Conservation (phyloP, 2,797 vertebrate species). For the Alca torda region DNA sequence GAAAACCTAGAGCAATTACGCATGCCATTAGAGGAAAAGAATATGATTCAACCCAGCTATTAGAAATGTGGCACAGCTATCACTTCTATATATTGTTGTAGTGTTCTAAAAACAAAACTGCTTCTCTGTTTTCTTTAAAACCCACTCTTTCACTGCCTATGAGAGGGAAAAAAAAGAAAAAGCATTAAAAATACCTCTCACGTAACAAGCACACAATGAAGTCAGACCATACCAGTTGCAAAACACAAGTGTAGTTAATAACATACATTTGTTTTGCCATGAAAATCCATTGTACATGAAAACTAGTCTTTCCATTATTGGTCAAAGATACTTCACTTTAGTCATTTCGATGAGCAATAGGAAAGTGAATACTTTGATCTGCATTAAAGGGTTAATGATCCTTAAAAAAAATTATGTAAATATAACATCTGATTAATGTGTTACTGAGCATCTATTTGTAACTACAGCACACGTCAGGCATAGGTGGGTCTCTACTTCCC, state of each 20-base stretch:
- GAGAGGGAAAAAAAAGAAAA: neutral
- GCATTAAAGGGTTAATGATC: neutral
- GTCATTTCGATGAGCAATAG: neutral
- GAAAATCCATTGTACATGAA: neutral
- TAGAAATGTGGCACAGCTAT: slow-evolving; percentile 67
- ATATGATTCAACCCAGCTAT: slow-evolving; percentile 75
- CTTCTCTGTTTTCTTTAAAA: slow-evolving; percentile 9
- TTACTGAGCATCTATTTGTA: neutral
- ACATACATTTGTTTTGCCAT: neutral
- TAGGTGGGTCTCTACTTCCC: neutral
- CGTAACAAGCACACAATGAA: slow-evolving; percentile 9
- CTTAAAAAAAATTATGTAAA: neutral
- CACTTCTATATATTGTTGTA: slow-evolving; percentile 44
- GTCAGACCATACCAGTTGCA: neutral
- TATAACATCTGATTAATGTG: neutral
- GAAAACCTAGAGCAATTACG: slow-evolving; percentile 79
- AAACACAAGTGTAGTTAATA: neutral
- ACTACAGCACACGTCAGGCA: neutral
- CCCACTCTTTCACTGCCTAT: slow-evolving; percentile 40
- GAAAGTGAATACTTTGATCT: neutral
- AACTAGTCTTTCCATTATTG: too few relatives aligned
- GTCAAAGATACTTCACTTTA: neutral
- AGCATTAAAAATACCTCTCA: slow-evolving; percentile 45
- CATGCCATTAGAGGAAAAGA: slow-evolving; percentile 75
- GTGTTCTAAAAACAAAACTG: slow-evolving; percentile 58